These are phyloP conservation scores for Cyclina sinensis DNA, from an alignment of 1,140 invertebrate species.

Conservation along the genomic window DNA sequence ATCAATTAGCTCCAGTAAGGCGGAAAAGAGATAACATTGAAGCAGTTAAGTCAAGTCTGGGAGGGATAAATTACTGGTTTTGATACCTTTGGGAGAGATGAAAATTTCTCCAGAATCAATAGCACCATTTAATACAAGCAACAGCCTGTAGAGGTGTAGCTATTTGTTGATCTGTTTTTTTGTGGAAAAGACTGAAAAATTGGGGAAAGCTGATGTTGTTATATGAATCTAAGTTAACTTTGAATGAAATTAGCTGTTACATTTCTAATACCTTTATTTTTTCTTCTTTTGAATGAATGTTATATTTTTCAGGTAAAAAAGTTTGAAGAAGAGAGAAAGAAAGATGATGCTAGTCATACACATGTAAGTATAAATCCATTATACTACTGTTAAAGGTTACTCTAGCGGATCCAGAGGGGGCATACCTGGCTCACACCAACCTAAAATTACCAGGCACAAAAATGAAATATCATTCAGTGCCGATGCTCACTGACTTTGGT, in stretches of 20 bases:
- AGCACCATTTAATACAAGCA: background rate
- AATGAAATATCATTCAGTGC: too few relatives aligned
- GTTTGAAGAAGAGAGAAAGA: constrained; percentile 76
- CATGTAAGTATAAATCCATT: background rate
- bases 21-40: background rate
- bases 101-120: constrained; percentile 40
- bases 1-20: background rate
- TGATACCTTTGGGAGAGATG: constrained; percentile 19
- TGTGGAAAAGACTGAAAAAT: too few relatives aligned
- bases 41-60: constrained; percentile 9
- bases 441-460: too few relatives aligned
- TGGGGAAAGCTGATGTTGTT: too few relatives aligned
- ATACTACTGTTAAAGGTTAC: background rate
- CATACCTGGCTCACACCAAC: too few relatives aligned
- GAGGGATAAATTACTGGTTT: constrained; percentile 23
- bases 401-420: too few relatives aligned
- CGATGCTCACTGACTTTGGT: too few relatives aligned
- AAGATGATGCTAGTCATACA: constrained; percentile 58
- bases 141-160: background rate
- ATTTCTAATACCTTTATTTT: too few relatives aligned
- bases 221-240: too few relatives aligned
- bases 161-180: too few relatives aligned
- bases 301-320: constrained; percentile 73
- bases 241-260: too few relatives aligned
- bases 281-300: background rate